Evolutionary conservation across 35 echinoderm and acorn worm species (phyloP), one percentile per base, ranked within the genome.

Genomic region (Heliocidaris erythrogramma): DNA sequence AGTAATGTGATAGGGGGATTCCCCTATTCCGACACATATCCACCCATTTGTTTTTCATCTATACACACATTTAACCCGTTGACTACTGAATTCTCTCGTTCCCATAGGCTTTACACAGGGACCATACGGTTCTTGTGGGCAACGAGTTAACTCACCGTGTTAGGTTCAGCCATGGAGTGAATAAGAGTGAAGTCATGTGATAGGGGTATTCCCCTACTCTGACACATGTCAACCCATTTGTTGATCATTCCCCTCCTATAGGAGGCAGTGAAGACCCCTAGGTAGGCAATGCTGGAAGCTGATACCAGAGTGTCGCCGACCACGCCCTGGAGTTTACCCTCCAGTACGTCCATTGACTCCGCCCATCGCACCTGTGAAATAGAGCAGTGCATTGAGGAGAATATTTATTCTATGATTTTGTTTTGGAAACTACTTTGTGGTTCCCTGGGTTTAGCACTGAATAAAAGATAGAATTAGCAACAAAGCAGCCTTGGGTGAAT

Each of bases 191-290:
- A 99, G 48, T 96, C 90, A 31, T 96, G 86, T 1, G 98, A 97
- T 1, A 99, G 86, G 21, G 98, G 97, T 32, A 99, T 99, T 27
- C 95, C 90, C 32, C 60, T 95, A 31, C 69, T 87, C 27, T 86
- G 92, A 78, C 97, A 96, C 59, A 86, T 78, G 13, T 95, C 93
- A 50, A 85, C 92, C 98, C 98, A 99, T 49, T 96, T 95, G 31
- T 94, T 85, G 31, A 96, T 95, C 98, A 99, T 99, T 4, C 88
- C 92, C 32, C 95, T 96, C 16, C 98, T 86, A 59, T 99, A 99
- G 85, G 98, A 90, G n/a, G 98, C 98, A 21, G 96, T 99, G 92
- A 99, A 99, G 17, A 95, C 97, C 30, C 97, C 98, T 90, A 99
- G 86, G 93, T 99, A 99, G 47, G 96, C 94, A 86, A 99, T 99